phyloP scores from a whole-genome alignment of 1,140 invertebrate species.

The Apocrypta bakeri region DNA sequence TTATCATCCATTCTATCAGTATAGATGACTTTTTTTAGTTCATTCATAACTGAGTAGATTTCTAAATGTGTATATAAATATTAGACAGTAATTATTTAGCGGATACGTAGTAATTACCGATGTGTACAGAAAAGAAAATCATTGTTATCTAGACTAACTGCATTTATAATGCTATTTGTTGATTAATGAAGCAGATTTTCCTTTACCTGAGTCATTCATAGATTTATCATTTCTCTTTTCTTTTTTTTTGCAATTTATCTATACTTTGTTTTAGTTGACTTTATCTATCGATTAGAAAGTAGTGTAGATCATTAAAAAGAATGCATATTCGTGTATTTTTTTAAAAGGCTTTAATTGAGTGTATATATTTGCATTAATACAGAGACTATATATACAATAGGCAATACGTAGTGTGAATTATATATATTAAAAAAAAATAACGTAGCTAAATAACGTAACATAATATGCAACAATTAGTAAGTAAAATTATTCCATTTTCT shows the following conservation, averaged over 20 bases:
- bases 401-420: conserved; percentile 7
- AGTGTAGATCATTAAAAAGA: conserved; percentile 41
- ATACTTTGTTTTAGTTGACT: not conserved
- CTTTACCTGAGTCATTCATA: not conserved
- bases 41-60: conserved; percentile 31
- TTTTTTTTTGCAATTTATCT: conserved; percentile 33
- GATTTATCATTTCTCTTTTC: not conserved
- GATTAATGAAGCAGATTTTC: conserved; percentile 34
- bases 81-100: conserved; percentile 36
- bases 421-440: conserved; percentile 28
- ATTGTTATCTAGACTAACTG: conserved; percentile 39
- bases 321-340: conserved; percentile 35
- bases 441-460: not conserved
- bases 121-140: conserved; percentile 24
- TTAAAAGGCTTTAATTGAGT: conserved; percentile 28
- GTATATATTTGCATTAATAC: conserved; percentile 37
- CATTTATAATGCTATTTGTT: conserved; percentile 41
- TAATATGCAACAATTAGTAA: conserved; percentile 33
- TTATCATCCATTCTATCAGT: not conserved
- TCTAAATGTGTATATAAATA: conserved; percentile 27
- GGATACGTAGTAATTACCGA: conserved; percentile 14
- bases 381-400: not conserved
- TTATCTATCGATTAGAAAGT: conserved; percentile 15
- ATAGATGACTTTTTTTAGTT: not conserved
- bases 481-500: conserved; percentile 6